phyloP scores from a whole-genome alignment of 2,888 invertebrate genomes.

The Euspilapteryx auroguttella region DNA sequence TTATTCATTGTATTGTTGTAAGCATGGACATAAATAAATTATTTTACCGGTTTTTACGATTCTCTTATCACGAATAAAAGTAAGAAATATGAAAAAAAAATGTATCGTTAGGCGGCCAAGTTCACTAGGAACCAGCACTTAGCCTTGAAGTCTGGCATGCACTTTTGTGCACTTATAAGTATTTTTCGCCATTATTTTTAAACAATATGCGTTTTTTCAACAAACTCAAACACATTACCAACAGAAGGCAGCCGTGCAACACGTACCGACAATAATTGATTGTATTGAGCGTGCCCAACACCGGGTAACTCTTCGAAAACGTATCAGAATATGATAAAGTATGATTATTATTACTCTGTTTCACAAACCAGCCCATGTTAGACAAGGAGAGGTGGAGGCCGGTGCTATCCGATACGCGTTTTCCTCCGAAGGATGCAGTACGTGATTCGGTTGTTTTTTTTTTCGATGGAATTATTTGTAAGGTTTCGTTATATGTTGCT shows the following conservation, averaged over 20 bases:
- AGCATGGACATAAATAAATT: too few species aligned
- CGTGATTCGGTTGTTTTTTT: conserved; percentile 59
- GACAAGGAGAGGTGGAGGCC: conserved; percentile 23
- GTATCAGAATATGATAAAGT: conserved; percentile 23
- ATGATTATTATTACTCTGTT: conserved; percentile 33
- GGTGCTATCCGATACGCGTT: conserved; percentile 54
- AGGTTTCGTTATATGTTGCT: conserved; percentile 59
- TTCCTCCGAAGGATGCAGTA: conserved; percentile 55
- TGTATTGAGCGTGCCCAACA: conserved; percentile 45
- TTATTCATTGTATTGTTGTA: too few species aligned
- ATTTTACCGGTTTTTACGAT: too few species aligned
- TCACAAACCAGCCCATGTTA: conserved; percentile 12
- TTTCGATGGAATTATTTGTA: conserved; percentile 58
- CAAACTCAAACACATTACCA: conserved; percentile 34
- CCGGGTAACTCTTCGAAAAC: conserved; percentile 48
- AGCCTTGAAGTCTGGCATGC: too few species aligned
- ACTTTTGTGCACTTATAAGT: too few species aligned
- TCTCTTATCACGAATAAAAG: too few species aligned
- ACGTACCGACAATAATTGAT: conserved; percentile 55
- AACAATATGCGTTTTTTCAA: conserved; percentile 25
- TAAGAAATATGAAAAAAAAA: too few species aligned
- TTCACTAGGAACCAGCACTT: too few species aligned
- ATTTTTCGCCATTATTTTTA: too few species aligned
- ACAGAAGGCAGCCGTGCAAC: conserved; percentile 42
- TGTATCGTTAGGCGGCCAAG: too few species aligned